Evolutionary conservation across 2,113 vertebrate species (phyloP).

Genomic region (Camelus bactrianus): DNA sequence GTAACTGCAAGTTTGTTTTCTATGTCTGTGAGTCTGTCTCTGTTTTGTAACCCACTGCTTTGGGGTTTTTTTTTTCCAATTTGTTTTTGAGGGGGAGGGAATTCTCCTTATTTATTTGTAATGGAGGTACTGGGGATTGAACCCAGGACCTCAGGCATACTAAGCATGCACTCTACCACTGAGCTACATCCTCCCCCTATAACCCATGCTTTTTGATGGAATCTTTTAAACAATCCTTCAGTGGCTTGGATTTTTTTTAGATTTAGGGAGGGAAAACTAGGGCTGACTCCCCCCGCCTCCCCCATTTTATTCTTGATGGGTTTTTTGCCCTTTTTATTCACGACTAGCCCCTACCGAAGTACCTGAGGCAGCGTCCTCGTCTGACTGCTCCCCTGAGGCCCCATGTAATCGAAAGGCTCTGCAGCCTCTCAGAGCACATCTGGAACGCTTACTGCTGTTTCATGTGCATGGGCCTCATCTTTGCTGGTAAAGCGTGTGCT

Average conservation of each 20-base stretch:
- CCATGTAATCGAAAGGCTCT: background rate
- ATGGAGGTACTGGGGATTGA: too few relatives aligned
- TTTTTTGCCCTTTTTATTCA: background rate
- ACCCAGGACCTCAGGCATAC: too few relatives aligned
- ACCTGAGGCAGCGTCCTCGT: background rate
- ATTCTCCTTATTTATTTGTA: too few relatives aligned
- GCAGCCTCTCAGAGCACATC: background rate
- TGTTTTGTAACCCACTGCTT: too few relatives aligned
- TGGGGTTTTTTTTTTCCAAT: too few relatives aligned
- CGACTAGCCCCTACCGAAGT: background rate
- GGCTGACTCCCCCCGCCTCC: background rate
- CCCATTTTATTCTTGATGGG: background rate
- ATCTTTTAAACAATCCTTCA: background rate
- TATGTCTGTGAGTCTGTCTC: too few relatives aligned
- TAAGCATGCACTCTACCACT: too few relatives aligned
- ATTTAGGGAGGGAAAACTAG: background rate
- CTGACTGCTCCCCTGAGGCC: background rate
- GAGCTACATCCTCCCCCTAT: too few relatives aligned
- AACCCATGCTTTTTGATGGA: background rate
- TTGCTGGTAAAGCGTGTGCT: background rate
- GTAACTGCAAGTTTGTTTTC: too few relatives aligned
- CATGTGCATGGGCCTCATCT: background rate
- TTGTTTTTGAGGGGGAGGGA: too few relatives aligned
- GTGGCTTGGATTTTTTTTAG: background rate
- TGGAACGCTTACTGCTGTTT: background rate